Conservation (phyloP, 2,113 vertebrate genomes). For the Bubo blakistoni region DNA sequence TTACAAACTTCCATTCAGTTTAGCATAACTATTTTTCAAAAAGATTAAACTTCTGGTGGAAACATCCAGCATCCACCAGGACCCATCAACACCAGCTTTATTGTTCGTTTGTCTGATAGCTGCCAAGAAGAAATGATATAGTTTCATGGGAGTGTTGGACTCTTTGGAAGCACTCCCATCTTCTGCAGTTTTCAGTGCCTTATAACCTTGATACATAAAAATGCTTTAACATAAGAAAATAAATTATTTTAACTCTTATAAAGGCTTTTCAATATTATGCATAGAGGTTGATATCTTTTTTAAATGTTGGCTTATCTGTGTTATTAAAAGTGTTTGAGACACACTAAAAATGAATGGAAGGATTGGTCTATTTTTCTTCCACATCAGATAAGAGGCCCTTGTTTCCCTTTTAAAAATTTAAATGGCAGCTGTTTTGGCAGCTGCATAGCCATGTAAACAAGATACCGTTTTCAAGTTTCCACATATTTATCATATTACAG, state of each 20-base stretch:
- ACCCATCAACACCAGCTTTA: not conserved
- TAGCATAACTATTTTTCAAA: not conserved
- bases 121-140: not conserved
- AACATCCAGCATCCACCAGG: not conserved
- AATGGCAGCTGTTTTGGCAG: slow-evolving; percentile 65
- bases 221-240: not conserved
- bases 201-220: not conserved
- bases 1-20: not conserved
- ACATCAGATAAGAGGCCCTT: slow-evolving; percentile 45
- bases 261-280: not conserved
- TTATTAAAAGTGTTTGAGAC: slow-evolving; percentile 5
- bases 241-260: not conserved
- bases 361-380: slow-evolving; percentile 33
- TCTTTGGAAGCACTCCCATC: not conserved
- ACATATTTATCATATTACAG: slow-evolving; percentile 63
- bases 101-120: not conserved
- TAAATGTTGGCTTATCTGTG: not conserved
- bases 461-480: slow-evolving; percentile 62
- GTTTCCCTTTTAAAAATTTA: slow-evolving; percentile 49
- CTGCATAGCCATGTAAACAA: slow-evolving; percentile 59
- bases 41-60: not conserved
- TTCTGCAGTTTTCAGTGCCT: slow-evolving; percentile 6
- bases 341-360: slow-evolving; percentile 21
- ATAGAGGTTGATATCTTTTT: not conserved
- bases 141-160: not conserved